These are phyloP conservation scores for Amblyopsis rosae DNA, from an alignment of 2,113 vertebrate species.

Conservation along the genomic window DNA sequence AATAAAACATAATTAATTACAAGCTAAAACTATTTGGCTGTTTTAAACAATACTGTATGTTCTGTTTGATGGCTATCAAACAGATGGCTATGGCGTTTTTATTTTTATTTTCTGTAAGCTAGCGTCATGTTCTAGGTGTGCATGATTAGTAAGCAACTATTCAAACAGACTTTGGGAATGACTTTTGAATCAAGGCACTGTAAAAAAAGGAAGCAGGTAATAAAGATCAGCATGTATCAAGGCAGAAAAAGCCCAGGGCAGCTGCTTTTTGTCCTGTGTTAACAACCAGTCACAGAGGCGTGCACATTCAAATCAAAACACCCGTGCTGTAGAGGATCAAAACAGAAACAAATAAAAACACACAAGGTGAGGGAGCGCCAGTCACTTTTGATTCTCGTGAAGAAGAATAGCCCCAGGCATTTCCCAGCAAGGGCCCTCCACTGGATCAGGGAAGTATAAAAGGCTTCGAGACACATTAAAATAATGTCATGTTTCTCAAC, in stretches of 20 bases:
- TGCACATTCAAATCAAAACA: constrained; percentile 11
- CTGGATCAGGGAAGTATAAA: constrained; percentile 38
- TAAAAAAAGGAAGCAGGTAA: too few relatives aligned
- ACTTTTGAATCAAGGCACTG: too few relatives aligned
- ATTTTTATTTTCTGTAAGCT: too few relatives aligned
- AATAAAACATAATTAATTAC: too few relatives aligned
- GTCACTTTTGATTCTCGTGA: constrained; percentile 39
- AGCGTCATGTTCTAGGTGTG: too few relatives aligned
- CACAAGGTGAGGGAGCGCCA: constrained; percentile 60
- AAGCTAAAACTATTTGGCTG: too few relatives aligned
- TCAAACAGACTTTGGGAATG: too few relatives aligned
- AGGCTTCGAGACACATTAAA: constrained; percentile 51
- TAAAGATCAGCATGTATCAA: too few relatives aligned
- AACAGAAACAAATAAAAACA: constrained; percentile 1
- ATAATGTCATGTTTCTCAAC: constrained; percentile 66
- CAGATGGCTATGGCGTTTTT: too few relatives aligned
- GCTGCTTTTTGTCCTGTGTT: constrained; percentile 9
- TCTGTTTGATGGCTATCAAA: too few relatives aligned
- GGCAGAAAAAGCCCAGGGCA: constrained; percentile 10
- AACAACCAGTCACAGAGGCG: constrained; percentile 56
- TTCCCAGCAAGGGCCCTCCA: not conserved
- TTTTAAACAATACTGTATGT: too few relatives aligned
- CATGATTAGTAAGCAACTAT: too few relatives aligned
- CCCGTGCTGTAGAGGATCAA: constrained; percentile 44
- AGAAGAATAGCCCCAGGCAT: constrained; percentile 47